A percentile compares a stretch with the other conserved stretches of the same genome.
These are phyloP conservation scores for Neotoma lepida DNA, from an alignment of 2,113 vertebrate genomes.

Conservation along the genomic window DNA sequence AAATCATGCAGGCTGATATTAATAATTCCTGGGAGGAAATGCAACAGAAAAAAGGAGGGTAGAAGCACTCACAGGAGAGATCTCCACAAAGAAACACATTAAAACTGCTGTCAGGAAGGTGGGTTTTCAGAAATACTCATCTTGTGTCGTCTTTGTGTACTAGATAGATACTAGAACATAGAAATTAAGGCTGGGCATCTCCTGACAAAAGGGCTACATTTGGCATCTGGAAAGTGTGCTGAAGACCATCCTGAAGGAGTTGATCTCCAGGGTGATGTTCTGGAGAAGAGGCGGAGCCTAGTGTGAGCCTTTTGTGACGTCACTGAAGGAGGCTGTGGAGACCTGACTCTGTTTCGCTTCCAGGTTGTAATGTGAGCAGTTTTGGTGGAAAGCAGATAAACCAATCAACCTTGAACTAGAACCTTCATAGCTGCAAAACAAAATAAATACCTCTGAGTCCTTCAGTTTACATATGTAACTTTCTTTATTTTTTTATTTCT, in stretches of 20 bases:
- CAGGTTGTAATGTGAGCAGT: not conserved
- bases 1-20: not conserved
- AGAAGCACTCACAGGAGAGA: not conserved
- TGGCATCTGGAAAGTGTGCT: not conserved
- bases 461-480: not conserved
- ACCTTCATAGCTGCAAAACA: not conserved
- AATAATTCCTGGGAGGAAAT: not conserved
- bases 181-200: not conserved
- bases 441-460: not conserved
- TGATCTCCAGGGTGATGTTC: not conserved
- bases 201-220: not conserved
- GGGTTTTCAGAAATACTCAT: not conserved
- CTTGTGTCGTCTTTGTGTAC: not conserved
- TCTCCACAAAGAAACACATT: not conserved
- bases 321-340: too few relatives aligned
- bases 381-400: not conserved
- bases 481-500: too few relatives aligned
- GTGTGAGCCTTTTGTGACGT: not conserved
- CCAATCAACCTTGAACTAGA: not conserved
- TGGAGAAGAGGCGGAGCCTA: not conserved
- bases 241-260: not conserved
- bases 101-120: not conserved
- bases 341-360: not conserved
- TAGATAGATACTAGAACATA: not conserved
- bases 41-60: not conserved